Evolutionary conservation across 2,888 invertebrate genomes (phyloP), one percentile per base, ranked within the genome.

Genomic region (Lasioglossum oenotherae): DNA sequence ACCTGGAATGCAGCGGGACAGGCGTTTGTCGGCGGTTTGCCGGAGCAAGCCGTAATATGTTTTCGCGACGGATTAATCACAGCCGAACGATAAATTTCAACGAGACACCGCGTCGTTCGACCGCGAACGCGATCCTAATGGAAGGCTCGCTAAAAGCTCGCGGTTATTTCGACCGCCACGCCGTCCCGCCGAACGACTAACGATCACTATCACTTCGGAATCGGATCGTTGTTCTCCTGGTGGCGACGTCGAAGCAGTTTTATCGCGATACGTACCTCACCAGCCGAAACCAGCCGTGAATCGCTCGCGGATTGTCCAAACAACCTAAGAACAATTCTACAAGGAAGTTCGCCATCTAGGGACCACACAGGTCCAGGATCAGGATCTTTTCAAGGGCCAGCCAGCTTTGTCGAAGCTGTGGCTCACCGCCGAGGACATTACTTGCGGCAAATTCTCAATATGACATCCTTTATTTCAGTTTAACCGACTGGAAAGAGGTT

Each of bases 401-500:
- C 16, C 27, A 27, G 27, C 2, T 31, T 5, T 16, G 16, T 27
- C 60, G 27, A 60, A 27, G 60, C 64, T 16, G 64, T 71, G 73
- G 49, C 49, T 67, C 41, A 19, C 44, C 73, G 4, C 53, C 72
- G 35, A 67, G 79, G 69, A 72, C 88, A 83, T 91, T 90, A 87
- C 89, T 91, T 87, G 89, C 87, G 83, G 85, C 88, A 89, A 91
- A 93, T 92, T 92, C 91, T 92, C 92, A 89, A 92, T 93, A 93
- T 90, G 91, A 91, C 90, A 89, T 91, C 90, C 90, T 92, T 93
- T 93, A 93, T 94, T 93, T 94, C 90, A 90, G 92, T 93, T 92
- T 92, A 94, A 92, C 91, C 90, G 91, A 87, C 80, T 80, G 91
- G 89, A 93, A 91, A 87, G 85, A 88, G 86, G 76, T 89, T 94